Base-by-base conservation (phyloP, 1,140 invertebrate species). In the Penaeus vannamei region DNA sequence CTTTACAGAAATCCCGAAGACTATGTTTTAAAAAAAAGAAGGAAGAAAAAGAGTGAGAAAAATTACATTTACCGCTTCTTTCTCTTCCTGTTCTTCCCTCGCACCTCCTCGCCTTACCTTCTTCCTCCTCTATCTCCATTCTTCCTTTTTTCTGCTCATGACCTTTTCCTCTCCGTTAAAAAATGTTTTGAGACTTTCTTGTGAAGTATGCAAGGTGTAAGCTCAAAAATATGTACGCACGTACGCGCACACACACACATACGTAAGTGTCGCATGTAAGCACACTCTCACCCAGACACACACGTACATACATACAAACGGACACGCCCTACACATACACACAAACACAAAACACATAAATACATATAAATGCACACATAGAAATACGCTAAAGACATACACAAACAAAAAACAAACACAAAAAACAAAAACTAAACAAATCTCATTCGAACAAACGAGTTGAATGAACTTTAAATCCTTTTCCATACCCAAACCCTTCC, bases 231-330 rank as follows among this genome's bases (percentile, higher is more conserved):
- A 84, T 61, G 32, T 22, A 64, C 32, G n/a, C 20, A 84, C 62
- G 32, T 46, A 64, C 82, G 62, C 82, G 36, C 82, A 64, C 59
- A 36, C 82, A 64, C 82, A 36, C 82, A 32, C 69, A 76, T 29
- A 76, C 36, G n/a, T 29, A 76, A 20, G 36, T 0, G 20, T 22
- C 36, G n/a, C 17, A 26, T 29, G n/a, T 22, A 76, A 32, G n/a
- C 20, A 72, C 19, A 29, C 46, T 79, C 72, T 29, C 32, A 64
- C 32, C 61, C 72, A 32, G 22, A 62, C 53, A 85, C 42, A 32
- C 26, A 84, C 60, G 17, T 29, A 60, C 42, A 84, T 36, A 19
- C 60, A 29, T 1, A 53, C 17, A 62, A 0, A 83, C 17, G 20
- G 10, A n/a, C 32, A 19, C 29, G 29, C 3, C 29, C 42, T 59